A percentile compares a stretch with the other conserved stretches of the same genome.
These are phyloP conservation scores for Bungarus multicinctus DNA, from an alignment of 2,113 vertebrate species.

Conservation along the genomic window DNA sequence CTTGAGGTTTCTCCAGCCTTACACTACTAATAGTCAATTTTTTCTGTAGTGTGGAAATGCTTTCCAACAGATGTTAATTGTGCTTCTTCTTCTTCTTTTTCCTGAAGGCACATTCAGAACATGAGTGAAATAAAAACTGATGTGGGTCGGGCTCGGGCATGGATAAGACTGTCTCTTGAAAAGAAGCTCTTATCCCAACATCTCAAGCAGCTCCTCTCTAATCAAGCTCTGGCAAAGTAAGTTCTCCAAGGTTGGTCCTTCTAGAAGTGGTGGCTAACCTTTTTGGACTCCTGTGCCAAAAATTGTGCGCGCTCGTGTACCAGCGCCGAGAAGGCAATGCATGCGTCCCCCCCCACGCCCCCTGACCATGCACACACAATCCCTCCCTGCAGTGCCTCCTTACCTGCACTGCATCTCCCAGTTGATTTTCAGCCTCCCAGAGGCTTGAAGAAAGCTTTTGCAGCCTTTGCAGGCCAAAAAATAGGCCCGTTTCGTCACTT, in stretches of 20 bases:
- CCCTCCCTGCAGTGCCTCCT: too few species aligned
- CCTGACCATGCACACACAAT: too few species aligned
- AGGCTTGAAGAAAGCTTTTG: too few species aligned
- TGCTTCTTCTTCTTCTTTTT: slow-evolving; percentile 4
- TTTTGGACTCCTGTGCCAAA: too few species aligned
- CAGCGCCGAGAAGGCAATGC: too few species aligned
- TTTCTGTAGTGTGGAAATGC: neutral
- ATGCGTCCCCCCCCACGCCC: too few species aligned
- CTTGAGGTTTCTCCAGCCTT: neutral
- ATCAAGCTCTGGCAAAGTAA: slow-evolving; percentile 85
- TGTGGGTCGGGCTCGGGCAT: slow-evolving; percentile 89
- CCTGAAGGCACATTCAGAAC: slow-evolving; percentile 87
- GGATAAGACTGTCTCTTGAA: slow-evolving; percentile 93
- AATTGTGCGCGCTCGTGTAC: too few species aligned
- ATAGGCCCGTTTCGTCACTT: too few species aligned
- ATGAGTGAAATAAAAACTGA: slow-evolving; percentile 95
- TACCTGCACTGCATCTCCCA: too few species aligned
- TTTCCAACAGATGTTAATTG: neutral
- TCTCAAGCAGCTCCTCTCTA: slow-evolving; percentile 89
- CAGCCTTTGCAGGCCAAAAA: too few species aligned
- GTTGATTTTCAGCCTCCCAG: too few species aligned
- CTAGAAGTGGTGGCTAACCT: too few species aligned
- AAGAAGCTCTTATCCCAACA: slow-evolving; percentile 97
- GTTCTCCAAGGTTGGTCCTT: neutral
- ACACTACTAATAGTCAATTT: neutral